A percentile compares a stretch with the other conserved stretches of the same genome.
These are phyloP conservation scores for Phylloscopus collybita DNA, from an alignment of 2,797 vertebrate genomes.

Conservation along the genomic window DNA sequence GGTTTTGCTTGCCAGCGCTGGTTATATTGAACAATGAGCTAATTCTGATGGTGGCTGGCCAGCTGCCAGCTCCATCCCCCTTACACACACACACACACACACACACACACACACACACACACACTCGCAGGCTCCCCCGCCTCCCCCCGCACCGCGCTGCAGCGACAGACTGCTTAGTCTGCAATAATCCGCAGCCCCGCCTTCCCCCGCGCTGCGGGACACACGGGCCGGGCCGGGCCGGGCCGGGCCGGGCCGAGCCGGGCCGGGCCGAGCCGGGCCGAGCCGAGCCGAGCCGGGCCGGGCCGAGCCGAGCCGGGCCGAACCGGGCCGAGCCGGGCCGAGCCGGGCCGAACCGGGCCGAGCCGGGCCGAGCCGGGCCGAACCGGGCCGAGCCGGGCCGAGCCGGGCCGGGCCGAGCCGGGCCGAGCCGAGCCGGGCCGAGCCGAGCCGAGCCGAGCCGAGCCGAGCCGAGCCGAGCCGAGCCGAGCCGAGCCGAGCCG, in stretches of 20 bases:
- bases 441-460: not conserved
- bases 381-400: too few relatives aligned
- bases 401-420: too few relatives aligned
- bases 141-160: conserved; percentile 33
- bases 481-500: not conserved
- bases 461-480: too few relatives aligned
- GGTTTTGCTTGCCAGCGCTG: conserved; percentile 53
- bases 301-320: too few relatives aligned
- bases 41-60: conserved; percentile 78
- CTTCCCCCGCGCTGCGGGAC: conserved; percentile 42
- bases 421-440: too few relatives aligned
- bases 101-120: not conserved
- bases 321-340: too few relatives aligned
- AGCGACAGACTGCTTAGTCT: conserved; percentile 83
- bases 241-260: too few relatives aligned
- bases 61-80: conserved; percentile 48
- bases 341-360: too few relatives aligned
- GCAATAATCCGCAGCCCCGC: conserved; percentile 75
- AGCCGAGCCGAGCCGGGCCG: too few relatives aligned
- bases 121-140: not conserved
- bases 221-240: not conserved
- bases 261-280: too few relatives aligned
- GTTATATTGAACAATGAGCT: conserved; percentile 82
- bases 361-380: too few relatives aligned
- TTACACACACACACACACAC: not conserved